phyloP scores from a whole-genome alignment of 2,888 invertebrate genomes.

The Agrochola lota region DNA sequence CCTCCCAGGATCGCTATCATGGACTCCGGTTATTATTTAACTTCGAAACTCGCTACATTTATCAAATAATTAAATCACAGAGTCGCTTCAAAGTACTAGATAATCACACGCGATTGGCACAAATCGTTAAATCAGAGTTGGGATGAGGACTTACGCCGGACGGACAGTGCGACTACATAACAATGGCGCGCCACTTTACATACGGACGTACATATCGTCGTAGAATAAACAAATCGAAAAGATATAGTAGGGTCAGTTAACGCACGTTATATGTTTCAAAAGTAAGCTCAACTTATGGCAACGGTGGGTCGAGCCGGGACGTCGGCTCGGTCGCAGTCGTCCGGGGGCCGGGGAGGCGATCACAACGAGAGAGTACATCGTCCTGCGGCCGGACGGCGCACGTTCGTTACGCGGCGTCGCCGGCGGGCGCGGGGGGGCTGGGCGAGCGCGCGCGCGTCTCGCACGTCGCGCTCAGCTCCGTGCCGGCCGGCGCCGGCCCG shows the following conservation, averaged over 20 bases:
- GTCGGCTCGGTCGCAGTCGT: conserved; percentile 29
- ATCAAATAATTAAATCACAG: conserved; percentile 74
- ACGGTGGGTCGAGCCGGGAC: conserved; percentile 26
- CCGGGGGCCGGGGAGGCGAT: conserved; percentile 22
- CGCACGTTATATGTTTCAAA: conserved; percentile 47
- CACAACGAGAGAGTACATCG: conserved; percentile 43
- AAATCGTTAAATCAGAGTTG: conserved; percentile 63
- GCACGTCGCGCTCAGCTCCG: conserved; percentile 45
- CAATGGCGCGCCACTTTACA: conserved; percentile 43
- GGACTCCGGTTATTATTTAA: conserved; percentile 62
- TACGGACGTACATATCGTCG: conserved; percentile 40
- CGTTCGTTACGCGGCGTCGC: conserved; percentile 56
- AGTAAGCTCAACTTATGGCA: conserved; percentile 55
- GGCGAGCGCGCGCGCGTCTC: conserved; percentile 33
- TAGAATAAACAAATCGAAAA: conserved; percentile 53
- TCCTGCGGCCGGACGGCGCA: conserved; percentile 47
- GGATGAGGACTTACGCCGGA: conserved; percentile 58
- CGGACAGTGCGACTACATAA: conserved; percentile 56
- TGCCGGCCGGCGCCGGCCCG: conserved; percentile 15
- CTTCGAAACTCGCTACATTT: conserved; percentile 63
- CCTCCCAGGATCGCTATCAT: conserved; percentile 60
- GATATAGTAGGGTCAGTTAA: conserved; percentile 39
- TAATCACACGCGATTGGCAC: conserved; percentile 73
- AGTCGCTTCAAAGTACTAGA: conserved; percentile 69
- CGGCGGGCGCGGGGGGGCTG: conserved; percentile 10